Conservation (phyloP, 2,113 vertebrate genomes). For the Triplophysa siluroides region DNA sequence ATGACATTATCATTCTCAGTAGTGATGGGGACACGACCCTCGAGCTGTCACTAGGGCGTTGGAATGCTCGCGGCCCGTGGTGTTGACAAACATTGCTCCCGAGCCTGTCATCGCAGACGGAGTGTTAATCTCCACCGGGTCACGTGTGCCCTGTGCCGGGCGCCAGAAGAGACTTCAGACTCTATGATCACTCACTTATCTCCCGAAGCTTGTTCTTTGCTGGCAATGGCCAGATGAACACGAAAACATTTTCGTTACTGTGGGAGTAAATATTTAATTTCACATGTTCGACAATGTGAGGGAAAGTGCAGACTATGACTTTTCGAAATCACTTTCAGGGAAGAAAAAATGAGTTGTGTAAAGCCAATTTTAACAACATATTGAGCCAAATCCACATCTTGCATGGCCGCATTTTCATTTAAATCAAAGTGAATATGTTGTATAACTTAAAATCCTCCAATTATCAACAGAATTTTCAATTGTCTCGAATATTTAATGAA, state of each 20-base stretch:
- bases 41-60: background rate
- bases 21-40: background rate
- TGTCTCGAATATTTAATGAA: background rate
- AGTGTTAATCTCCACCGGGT: background rate
- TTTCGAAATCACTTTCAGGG: too few relatives aligned
- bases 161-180: background rate
- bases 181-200: background rate
- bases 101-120: background rate
- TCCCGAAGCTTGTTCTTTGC: background rate
- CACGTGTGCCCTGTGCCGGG: background rate
- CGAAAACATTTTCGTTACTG: background rate
- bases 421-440: background rate
- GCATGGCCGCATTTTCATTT: too few relatives aligned
- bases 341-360: too few relatives aligned
- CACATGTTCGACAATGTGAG: too few relatives aligned
- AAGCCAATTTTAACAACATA: too few relatives aligned
- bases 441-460: background rate
- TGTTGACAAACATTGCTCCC: constrained; percentile 20
- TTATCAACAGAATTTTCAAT: background rate
- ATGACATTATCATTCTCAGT: constrained; percentile 41
- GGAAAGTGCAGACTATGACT: too few relatives aligned
- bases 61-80: constrained; percentile 24
- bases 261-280: too few relatives aligned
- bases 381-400: too few relatives aligned
- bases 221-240: background rate